Evolutionary conservation across 2,797 vertebrate genomes (phyloP).

Genomic region (Glyptemys insculpta): DNA sequence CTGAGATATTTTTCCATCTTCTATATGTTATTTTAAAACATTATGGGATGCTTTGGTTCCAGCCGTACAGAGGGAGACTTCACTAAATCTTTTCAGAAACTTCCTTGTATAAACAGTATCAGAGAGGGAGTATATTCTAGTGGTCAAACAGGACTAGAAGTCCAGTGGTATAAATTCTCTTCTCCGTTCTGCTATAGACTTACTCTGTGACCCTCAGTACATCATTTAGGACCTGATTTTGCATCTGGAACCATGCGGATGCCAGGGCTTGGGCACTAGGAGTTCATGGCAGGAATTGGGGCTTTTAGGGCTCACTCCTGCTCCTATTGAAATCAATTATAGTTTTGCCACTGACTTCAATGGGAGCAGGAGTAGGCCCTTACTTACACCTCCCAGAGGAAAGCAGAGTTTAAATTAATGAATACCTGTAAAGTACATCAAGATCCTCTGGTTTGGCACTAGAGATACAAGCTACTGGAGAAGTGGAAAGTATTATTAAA

Average conservation of each 20-base stretch:
- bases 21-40: neutral
- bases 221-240: neutral
- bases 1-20: neutral
- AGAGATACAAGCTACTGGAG: neutral
- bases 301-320: neutral
- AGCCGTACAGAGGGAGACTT: neutral
- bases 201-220: neutral
- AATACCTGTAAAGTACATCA: neutral
- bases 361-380: neutral
- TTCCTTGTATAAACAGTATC: neutral
- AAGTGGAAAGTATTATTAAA: neutral
- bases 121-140: neutral
- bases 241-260: neutral
- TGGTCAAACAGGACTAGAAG: neutral
- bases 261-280: neutral
- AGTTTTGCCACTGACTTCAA: neutral
- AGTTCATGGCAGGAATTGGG: neutral
- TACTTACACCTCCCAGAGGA: neutral
- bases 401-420: neutral
- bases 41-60: neutral
- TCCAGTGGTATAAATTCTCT: neutral
- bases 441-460: neutral
- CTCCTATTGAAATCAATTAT: neutral
- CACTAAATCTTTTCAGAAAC: neutral
- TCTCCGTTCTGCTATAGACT: neutral